Evolutionary conservation across 2,113 vertebrate genomes (phyloP), one percentile per base, ranked within the genome.

Genomic region (Carollia perspicillata): DNA sequence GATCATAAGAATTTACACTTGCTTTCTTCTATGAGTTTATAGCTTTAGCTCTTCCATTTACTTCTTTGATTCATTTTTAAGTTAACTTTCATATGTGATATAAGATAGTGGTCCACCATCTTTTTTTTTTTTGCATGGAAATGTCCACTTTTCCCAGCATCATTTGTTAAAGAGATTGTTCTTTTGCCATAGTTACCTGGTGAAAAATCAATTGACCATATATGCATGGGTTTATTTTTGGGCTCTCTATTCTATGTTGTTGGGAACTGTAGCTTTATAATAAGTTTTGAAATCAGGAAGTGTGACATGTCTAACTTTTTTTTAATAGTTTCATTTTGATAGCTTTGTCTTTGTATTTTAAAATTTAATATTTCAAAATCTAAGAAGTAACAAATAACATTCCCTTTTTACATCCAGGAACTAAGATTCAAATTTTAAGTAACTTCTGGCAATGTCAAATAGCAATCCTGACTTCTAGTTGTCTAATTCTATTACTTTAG

Each of bases 321-420:
- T 47, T 75, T 17, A 74, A 95, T 37, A 90, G 60, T 47, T 84
- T 89, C 17, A 86, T 83, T 86, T 93, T 94, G 8, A 85, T 35
- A 55, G 53, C 42, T 86, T 80, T 66, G 42, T 53, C 68, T 95
- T 96, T 69, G 47, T 85, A 80, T 74, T 89, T 95, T 89, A 66
- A 63, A 89, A 85, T 8, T 71, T 74, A 42, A 85, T 77, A n/a
- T 94, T 92, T 94, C 4, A 72, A 84, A 86, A 68, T 47, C 75
- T 84, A 83, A 83, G n/a, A 58, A 84, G 37, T 86, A 95, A 93
- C 69, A 95, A 94, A 74, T 88, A 68, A 60, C 7, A 89, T 40
- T 74, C 8, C 17, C 7, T 10, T 87, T 95, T 81, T 58, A 89
- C 51, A 88, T 75, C 37, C 18, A 65, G 9, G 30, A 94, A 86